A percentile compares a stretch with the other conserved stretches of the same genome.
Conservation (phyloP, 2,113 vertebrate genomes). For the Paraplagusia blochii region DNA sequence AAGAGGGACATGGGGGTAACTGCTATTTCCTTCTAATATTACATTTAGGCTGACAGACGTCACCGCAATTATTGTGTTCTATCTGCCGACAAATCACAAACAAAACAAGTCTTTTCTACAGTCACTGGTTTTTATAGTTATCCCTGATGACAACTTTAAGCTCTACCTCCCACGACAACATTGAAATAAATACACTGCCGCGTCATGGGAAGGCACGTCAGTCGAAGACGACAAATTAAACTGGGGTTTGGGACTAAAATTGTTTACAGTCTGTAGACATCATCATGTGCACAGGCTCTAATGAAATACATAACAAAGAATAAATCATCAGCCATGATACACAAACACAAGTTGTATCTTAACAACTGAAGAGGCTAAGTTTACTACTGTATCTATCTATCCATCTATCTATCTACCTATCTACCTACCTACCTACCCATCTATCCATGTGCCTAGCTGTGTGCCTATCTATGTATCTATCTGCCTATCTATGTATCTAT, state of each 20-base stretch:
- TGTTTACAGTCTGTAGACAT: background rate
- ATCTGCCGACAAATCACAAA: background rate
- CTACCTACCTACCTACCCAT: too few species aligned
- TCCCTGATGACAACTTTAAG: slow-evolving; percentile 4
- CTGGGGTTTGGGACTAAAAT: slow-evolving; percentile 12
- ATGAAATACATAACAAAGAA: too few species aligned
- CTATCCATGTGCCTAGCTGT: too few species aligned
- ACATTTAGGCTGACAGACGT: background rate
- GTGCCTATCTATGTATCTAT: too few species aligned
- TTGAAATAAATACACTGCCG: slow-evolving; percentile 27
- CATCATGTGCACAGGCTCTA: too few species aligned
- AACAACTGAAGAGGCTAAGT: too few species aligned
- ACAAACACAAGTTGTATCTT: too few species aligned
- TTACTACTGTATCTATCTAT: too few species aligned
- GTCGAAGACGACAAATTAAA: slow-evolving; percentile 18
- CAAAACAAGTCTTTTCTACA: background rate
- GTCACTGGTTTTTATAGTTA: background rate
- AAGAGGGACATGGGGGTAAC: background rate
- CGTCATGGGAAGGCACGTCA: slow-evolving; percentile 5
- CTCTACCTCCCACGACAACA: slow-evolving; percentile 3
- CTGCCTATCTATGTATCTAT: too few species aligned
- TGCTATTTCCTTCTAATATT: slow-evolving; percentile 1
- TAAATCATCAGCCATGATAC: too few species aligned
- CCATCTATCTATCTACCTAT: too few species aligned
- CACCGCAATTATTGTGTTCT: background rate